phyloP scores from a whole-genome alignment of 2,888 invertebrate genomes.

The Hydrotaea diabolus region DNA sequence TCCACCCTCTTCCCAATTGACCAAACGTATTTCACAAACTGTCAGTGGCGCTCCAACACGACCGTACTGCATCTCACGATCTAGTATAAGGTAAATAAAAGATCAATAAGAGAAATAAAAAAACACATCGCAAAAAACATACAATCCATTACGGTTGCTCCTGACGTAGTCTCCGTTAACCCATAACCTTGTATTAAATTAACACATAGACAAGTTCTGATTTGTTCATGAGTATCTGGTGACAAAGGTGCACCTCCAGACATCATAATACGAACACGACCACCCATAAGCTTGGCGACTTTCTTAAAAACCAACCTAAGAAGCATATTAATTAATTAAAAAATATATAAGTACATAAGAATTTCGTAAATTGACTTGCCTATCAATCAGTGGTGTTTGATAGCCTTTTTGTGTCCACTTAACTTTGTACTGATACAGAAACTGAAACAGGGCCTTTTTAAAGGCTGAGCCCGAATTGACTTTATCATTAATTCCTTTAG shows the following conservation, averaged over 20 bases:
- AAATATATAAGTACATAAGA: neutral
- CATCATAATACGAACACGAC: constrained; percentile 92
- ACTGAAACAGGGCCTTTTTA: constrained; percentile 93
- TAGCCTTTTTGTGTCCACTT: constrained; percentile 92
- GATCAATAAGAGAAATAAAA: too few species aligned
- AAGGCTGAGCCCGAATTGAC: constrained; percentile 91
- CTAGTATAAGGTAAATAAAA: constrained; percentile 67
- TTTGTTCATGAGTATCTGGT: constrained; percentile 96
- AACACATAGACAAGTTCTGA: constrained; percentile 94
- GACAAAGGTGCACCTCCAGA: constrained; percentile 97
- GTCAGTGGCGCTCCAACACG: constrained; percentile 94
- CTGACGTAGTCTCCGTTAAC: constrained; percentile 97
- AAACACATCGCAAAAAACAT: constrained; percentile 74
- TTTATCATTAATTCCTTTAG: constrained; percentile 97
- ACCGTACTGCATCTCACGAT: constrained; percentile 84
- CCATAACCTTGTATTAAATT: constrained; percentile 97
- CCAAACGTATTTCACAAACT: constrained; percentile 90
- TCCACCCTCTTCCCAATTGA: constrained; percentile 97
- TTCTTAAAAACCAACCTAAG: constrained; percentile 79
- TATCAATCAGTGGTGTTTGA: constrained; percentile 89
- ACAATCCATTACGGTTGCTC: constrained; percentile 93
- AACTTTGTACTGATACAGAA: constrained; percentile 96
- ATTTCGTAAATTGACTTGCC: constrained; percentile 77
- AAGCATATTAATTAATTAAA: neutral
- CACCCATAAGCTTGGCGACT: constrained; percentile 88